Evolutionary conservation across 2,113 vertebrate genomes (phyloP), one percentile per base, ranked within the genome.

Genomic region (Seriola rivoliana): DNA sequence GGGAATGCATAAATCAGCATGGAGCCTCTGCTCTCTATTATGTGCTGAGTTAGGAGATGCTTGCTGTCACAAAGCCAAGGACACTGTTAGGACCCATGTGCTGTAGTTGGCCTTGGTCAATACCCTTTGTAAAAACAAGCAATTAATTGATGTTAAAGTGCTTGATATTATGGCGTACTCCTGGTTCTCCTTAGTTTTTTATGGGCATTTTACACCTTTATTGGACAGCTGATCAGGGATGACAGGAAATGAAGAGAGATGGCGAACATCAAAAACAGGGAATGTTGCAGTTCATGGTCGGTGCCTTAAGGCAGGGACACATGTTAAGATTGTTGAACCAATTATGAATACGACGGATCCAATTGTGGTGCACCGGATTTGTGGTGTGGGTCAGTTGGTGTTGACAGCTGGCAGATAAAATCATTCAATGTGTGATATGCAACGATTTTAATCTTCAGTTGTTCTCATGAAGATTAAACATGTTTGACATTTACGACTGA

Each of bases 1-100:
- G 85, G 85, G 88, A 92, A 88, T 81, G 76, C 69, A 90, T 92
- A 89, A 93, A 92, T 91, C 89, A 92, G 78, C 68, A 65, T 81
- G 80, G 48, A 80, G 75, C 63, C 80, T 80, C 36, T 80, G 82
- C 75, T 82, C 63, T 70, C 73, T 25, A 48, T 88, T 82, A 85
- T 85, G 48, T 83, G 80, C 86, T 21, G 81, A 83, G 70, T 81
- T 69, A 50, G 62, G 65, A 81, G 79, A 81, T 38, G 66, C 42
- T 76, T 1, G 16, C 73, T 85, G 79, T 83, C 42, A 68, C 62
- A 44, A 44, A 58, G 79, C 71, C 84, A 82, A 84, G 86, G 88
- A 85, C 70, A 38, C 29, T 66, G 34, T 38, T 52, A 60, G 81
- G 78, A 79, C 23, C 29, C 52, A 48, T 34, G 59, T 78, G 50